phyloP scores from a whole-genome alignment of 2,797 vertebrate species.

The Erithacus rubecula region DNA sequence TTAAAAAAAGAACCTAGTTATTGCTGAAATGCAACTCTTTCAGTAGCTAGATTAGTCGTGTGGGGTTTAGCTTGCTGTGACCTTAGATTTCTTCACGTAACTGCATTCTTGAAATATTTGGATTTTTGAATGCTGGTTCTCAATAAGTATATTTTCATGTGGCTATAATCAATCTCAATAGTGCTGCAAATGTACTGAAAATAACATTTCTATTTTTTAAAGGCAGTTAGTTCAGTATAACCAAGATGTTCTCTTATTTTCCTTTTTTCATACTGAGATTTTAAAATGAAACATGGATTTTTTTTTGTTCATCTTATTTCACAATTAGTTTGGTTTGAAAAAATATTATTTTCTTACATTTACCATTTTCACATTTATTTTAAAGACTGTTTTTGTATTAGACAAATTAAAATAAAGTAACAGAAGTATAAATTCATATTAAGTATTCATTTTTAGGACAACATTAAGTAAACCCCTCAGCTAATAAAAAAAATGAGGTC shows the following conservation, averaged over 20 bases:
- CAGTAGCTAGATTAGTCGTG: not conserved
- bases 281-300: not conserved
- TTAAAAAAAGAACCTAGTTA: not conserved
- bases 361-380: not conserved
- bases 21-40: slow-evolving; percentile 18
- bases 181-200: slow-evolving; percentile 11
- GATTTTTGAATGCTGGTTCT: not conserved
- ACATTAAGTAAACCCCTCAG: not conserved
- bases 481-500: not conserved
- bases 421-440: not conserved
- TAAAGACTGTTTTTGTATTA: not conserved
- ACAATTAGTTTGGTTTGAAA: not conserved
- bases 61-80: not conserved
- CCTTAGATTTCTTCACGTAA: not conserved
- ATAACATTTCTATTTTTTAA: not conserved
- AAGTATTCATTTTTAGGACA: not conserved
- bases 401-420: not conserved
- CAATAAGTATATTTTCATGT: slow-evolving; percentile 2
- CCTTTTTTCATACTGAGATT: not conserved
- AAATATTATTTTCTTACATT: not conserved
- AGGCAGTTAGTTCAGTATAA: not conserved
- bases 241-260: not conserved
- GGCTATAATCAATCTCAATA: not conserved
- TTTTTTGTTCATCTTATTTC: not conserved
- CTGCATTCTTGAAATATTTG: slow-evolving; percentile 17